Evolutionary conservation across 2,113 vertebrate species (phyloP).

Genomic region (Hippocampus abdominalis): DNA sequence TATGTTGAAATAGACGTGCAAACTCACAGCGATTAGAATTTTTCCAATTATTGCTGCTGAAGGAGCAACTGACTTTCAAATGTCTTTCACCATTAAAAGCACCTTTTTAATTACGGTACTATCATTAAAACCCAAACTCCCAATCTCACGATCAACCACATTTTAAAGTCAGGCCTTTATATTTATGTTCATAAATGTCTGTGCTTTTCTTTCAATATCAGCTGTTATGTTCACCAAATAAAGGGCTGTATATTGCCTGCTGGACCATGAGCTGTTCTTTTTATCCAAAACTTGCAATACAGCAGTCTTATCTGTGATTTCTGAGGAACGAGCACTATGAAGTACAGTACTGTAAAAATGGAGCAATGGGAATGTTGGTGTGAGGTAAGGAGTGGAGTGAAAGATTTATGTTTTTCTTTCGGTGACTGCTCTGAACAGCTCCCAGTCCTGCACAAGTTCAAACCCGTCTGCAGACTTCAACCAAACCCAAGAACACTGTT

Average conservation of each 20-base stretch:
- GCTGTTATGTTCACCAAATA: slow-evolving; percentile 60
- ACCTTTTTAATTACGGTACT: neutral
- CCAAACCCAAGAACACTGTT: slow-evolving; percentile 24
- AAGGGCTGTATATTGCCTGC: slow-evolving; percentile 40
- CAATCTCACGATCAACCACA: neutral
- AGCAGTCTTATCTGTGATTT: neutral
- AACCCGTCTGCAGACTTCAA: slow-evolving; percentile 26
- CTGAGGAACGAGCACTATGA: neutral
- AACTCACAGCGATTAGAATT: neutral
- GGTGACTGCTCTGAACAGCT: neutral
- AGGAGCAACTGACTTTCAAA: slow-evolving; percentile 17
- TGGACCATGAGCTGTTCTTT: slow-evolving; percentile 3
- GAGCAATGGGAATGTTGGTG: neutral
- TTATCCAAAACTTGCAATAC: neutral
- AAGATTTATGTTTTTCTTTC: neutral
- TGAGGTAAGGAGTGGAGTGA: neutral
- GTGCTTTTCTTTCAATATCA: slow-evolving; percentile 53
- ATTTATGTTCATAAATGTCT: slow-evolving; percentile 41
- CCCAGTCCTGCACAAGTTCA: slow-evolving; percentile 11
- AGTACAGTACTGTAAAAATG: neutral
- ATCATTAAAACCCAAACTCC: neutral
- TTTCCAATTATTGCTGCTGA: neutral
- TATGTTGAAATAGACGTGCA: slow-evolving; percentile 1
- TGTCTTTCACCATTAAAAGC: slow-evolving; percentile 2
- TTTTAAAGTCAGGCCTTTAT: slow-evolving; percentile 31